Percentiles rank a stretch among this genome's conserved stretches.
Conservation (phyloP, 1,140 invertebrate species). For the Drosophila nigromelanica region DNA sequence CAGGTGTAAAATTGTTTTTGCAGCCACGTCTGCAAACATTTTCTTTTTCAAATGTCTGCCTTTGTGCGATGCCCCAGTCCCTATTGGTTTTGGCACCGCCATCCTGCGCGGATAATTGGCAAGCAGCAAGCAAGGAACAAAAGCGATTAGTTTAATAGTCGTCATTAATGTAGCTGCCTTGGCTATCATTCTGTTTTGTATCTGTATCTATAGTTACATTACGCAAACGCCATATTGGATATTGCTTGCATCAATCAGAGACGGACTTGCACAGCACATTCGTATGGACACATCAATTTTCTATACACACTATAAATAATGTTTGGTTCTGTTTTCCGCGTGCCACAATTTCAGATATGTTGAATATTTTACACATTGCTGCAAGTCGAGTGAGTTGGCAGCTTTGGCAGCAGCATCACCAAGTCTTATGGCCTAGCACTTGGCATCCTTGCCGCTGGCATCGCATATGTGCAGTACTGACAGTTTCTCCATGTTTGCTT, state of each 20-base stretch:
- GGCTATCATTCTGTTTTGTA: constrained; percentile 38
- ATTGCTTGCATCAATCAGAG: constrained; percentile 67
- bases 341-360: constrained; percentile 64
- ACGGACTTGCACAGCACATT: constrained; percentile 22
- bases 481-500: constrained; percentile 70
- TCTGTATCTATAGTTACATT: constrained; percentile 49
- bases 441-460: constrained; percentile 6
- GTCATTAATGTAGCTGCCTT: constrained; percentile 64
- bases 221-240: constrained; percentile 65
- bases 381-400: constrained; percentile 40
- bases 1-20: constrained; percentile 75
- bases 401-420: constrained; percentile 10
- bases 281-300: constrained; percentile 33
- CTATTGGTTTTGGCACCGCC: constrained; percentile 36
- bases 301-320: constrained; percentile 70
- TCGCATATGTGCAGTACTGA: constrained; percentile 26
- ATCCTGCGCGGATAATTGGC: constrained; percentile 63
- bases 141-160: constrained; percentile 77
- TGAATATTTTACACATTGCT: constrained; percentile 67
- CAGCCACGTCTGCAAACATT: constrained; percentile 12
- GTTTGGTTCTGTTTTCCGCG: constrained; percentile 62
- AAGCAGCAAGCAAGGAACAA: constrained; percentile 39
- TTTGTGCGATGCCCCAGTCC: constrained; percentile 16
- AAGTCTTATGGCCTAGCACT: constrained; percentile 22
- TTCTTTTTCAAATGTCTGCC: constrained; percentile 12